Evolutionary conservation across 2,797 vertebrate species (phyloP), one percentile per base, ranked within the genome.

Genomic region (Merluccius polli): DNA sequence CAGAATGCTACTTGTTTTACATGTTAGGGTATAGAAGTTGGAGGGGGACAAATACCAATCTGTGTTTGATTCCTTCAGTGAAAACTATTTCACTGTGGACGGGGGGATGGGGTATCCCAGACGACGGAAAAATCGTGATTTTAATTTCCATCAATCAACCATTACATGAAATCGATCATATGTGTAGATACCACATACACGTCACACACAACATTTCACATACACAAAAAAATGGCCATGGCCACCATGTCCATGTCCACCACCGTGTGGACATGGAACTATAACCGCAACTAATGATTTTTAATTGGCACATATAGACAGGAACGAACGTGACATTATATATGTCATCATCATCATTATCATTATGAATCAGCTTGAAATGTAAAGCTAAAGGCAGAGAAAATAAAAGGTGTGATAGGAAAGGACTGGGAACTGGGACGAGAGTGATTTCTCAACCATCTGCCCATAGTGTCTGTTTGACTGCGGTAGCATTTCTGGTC

Each of bases 401-500:
- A 30, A 33, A 71, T 67, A 59, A 67, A 33, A 73, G 78, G 70
- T 1, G 4, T 63, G 79, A 80, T 29, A 29, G 41, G 48, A 69
- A n/a, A 27, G 73, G 33, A 73, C 71, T 33, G 29, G 48, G 36
- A 33, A 27, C 6, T 44, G 33, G 48, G 11, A 15, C 74, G 68
- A 77, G 59, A 69, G 73, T 68, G 41, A 74, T 83, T 79, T 85
- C 83, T 79, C 75, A 78, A 85, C 78, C 79, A 85, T 89, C 85
- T 84, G 82, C 80, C 65, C 80, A 74, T 73, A 77, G 74, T 81
- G 72, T 18, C 68, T 65, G 59, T 27, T 65, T 65, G 59, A 86
- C 63, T 77, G 59, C 36, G 68, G 72, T 73, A 72, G 82, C 76
- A 30, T 32, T 70, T 74, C 69, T 75, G 52, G 77, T 75, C 84